Evolutionary conservation across 2,797 vertebrate species (phyloP), one percentile per base, ranked within the genome.

Genomic region (Sciurus vulgaris): DNA sequence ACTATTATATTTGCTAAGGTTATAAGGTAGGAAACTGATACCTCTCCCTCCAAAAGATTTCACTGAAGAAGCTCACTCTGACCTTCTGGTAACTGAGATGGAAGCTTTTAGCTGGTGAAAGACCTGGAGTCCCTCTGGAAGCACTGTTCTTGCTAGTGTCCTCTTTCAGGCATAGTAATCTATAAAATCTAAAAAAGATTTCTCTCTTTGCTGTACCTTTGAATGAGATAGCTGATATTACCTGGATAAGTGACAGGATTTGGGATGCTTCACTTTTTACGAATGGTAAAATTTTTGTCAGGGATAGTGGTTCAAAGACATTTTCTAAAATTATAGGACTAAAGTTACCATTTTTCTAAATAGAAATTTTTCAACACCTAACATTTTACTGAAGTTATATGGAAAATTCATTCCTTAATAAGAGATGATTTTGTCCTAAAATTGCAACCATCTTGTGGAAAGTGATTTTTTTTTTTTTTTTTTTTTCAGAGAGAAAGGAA

Each of bases 11-110:
- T 88, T 88, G 59, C 59, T 82, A 24, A 95, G 33, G 18, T 76
- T 65, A 26, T 24, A 59, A 54, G 86, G 35, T 70, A 77, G 14
- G 35, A 49, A 91, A 74, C 44, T 70, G 59, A 84, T 12, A 84
- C 86, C 67, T 91, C 24, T 65, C 28, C 9, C 26, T 85, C 89
- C 61, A n/a, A 33, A 81, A 81, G 92, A 1, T 79, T 91, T 89
- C 33, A 54, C 20, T 22, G 35, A 89, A 91, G 51, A 74, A 86
- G 65, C 9, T 70, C 83, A 8, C 78, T 86, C 22, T 89, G 82
- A 96, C 86, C 69, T 94, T 91, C 41, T 87, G 49, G 56, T 84
- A 89, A 92, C 70, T 65, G 70, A 96, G 93, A 83, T 84, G 91
- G 94, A 91, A 96, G 54, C 17, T 17, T 56, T 78, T 77, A 92